Base-by-base conservation (phyloP, 2,888 invertebrate genomes). In the Uropetala carovei region DNA sequence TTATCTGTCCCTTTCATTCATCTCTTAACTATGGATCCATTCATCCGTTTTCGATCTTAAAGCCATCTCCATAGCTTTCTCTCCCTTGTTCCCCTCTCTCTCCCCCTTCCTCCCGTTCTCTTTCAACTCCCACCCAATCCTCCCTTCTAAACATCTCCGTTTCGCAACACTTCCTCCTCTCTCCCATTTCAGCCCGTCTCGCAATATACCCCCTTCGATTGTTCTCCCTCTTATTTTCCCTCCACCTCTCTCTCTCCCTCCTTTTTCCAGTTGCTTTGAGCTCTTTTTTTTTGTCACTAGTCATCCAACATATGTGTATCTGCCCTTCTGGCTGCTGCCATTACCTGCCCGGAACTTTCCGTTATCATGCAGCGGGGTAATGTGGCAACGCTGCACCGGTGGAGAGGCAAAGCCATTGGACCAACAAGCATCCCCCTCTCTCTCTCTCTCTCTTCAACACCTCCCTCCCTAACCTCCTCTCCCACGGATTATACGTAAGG, bases 401-500 rank as follows among this genome's bases (percentile, higher is more conserved):
- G 27, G 10, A 75, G 75, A 75, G 75, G 75, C 75, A 27, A 0
- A 0, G 75, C 27, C 27, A 27, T 14, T 75, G 75, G 75, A 75
- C 75, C 75, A 75, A n/a, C 75, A 75, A 22, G 75, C 75, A 75
- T 75, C 22, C 16, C 68, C 18, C n/a, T n/a, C n/a, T 22, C 27
- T 27, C 18, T 68, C n/a, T 68, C 68, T 68, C 68, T 68, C 68
- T 13, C 22, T 11, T 11, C 22, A 68, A 64, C 16, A n/a, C n/a
- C 75, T 75, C 75, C 43, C 43, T 43, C 5, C 43, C 43, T 43
- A 43, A 43, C 43, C 75, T 75, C 75, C 22, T 68, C n/a, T 18
- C 75, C 27, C 27, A 27, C 22, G 75, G 75, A 75, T 75, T 75
- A 75, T 75, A 75, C 16, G 75, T 75, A 75, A 75, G 75, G 75